A percentile compares a stretch with the other conserved stretches of the same genome.
Evolutionary conservation across 2,113 vertebrate genomes (phyloP).

Genomic region (Syngnathus scovelli): DNA sequence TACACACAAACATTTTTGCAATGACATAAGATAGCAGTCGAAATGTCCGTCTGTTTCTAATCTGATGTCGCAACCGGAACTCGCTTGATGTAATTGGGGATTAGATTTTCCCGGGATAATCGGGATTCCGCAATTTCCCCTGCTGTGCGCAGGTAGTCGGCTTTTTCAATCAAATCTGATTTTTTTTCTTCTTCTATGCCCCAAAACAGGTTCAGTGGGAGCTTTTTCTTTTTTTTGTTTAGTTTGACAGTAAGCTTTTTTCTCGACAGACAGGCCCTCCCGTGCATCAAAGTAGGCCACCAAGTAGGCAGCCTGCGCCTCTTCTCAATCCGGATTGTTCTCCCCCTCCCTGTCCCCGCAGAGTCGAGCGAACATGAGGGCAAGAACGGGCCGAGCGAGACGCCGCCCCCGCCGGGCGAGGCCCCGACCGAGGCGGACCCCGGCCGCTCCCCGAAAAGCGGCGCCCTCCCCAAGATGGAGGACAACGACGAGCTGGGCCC

Average conservation of each 20-base stretch:
- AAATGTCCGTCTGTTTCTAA: neutral
- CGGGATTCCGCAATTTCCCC: conserved; percentile 14
- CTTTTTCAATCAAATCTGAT: neutral
- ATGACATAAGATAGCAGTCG: neutral
- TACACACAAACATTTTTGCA: too few species aligned
- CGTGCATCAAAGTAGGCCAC: too few species aligned
- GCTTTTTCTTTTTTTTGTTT: too few species aligned
- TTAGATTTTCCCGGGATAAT: conserved; percentile 2
- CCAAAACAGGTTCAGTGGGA: too few species aligned
- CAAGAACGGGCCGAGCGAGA: conserved; percentile 83
- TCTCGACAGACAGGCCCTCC: too few species aligned
- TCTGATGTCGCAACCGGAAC: neutral
- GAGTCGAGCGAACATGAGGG: conserved; percentile 97
- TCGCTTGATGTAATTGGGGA: neutral
- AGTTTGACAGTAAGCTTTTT: too few species aligned
- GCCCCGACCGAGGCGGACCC: conserved; percentile 79
- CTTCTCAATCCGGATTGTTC: conserved; percentile 29
- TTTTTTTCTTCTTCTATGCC: neutral
- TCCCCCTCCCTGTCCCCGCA: conserved; percentile 51
- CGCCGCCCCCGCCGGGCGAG: conserved; percentile 66
- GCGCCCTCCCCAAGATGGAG: conserved; percentile 71
- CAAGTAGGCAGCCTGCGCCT: neutral
- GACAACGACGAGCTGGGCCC: conserved; percentile 85
- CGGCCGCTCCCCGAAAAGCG: conserved; percentile 72
- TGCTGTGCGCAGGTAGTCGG: neutral